Conservation (phyloP, 2,113 vertebrate genomes). For the Oreochromis tanganicae region DNA sequence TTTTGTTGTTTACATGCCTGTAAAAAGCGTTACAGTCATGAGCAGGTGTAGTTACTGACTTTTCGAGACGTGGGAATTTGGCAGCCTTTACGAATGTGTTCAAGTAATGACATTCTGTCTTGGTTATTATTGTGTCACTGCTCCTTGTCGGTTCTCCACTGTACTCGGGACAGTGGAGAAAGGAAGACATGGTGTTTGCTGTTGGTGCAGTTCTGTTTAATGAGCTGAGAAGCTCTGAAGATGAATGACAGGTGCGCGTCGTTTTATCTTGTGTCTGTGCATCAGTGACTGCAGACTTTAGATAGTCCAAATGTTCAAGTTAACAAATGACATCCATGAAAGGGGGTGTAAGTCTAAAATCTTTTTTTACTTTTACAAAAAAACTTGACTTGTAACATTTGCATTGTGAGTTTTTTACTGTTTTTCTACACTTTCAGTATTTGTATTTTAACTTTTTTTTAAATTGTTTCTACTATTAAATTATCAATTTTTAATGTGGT, state of each 20-base stretch:
- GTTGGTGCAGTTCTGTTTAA: not conserved
- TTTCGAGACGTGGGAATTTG: not conserved
- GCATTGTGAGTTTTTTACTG: not conserved
- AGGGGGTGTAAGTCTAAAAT: not conserved
- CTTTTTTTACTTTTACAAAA: not conserved
- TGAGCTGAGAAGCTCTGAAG: not conserved
- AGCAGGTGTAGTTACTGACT: not conserved
- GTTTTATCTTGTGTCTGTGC: not conserved
- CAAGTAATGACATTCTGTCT: not conserved
- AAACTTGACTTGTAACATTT: not conserved
- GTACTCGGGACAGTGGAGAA: not conserved
- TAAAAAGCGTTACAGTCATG: not conserved
- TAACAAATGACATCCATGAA: not conserved
- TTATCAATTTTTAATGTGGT: not conserved
- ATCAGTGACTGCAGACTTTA: not conserved
- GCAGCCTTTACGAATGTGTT: not conserved
- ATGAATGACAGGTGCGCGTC: not conserved
- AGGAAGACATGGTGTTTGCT: not conserved
- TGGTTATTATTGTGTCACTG: not conserved
- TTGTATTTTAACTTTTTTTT: not conserved
- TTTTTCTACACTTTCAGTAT: not conserved
- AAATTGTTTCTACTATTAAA: not conserved
- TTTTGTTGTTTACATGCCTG: not conserved
- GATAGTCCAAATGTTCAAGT: not conserved
- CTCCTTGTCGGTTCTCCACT: not conserved